Evolutionary conservation across 2,113 vertebrate genomes (phyloP), one percentile per base, ranked within the genome.

Genomic region (Bos indicus): DNA sequence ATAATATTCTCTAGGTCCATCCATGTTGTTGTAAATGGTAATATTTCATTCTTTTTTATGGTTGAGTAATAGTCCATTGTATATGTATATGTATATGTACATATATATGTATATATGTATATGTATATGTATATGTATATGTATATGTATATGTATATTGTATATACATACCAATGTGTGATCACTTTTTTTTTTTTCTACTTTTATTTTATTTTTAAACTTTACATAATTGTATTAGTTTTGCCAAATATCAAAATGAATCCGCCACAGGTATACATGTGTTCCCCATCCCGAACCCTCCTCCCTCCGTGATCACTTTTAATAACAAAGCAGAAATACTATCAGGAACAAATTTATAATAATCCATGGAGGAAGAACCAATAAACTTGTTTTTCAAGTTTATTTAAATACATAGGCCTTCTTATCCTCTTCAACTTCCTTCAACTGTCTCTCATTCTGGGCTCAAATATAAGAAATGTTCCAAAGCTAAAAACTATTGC

Each of bases 321-420:
- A 94, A 26, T 48, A 71, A 96, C 13, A 88, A 97, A 90, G 57
- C 40, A 96, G 62, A 95, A 83, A 74, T 51, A 57, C 23, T 56
- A 81, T 5, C 62, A 89, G 74, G 89, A 91, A 83, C 13, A 90
- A 86, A 28, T 95, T 93, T 56, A 93, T 36, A 23, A 81, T 59
- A 92, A 88, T 52, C 77, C 40, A 87, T 28, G 19, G 62, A 82
- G 4, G 46, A 94, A 52, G 21, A 91, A 84, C 15, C 23, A 90
- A 83, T n/a, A 54, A 84, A 60, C 51, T 25, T 92, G 33, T 10
- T 64, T 52, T 85, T 78, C 48, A 83, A 54, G 17, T 93, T 80
- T 62, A 88, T 52, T n/a, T 93, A 91, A 87, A 82, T 7, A 36
- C 4, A 43, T 0, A 91, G 86, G 46, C 30, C 51, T 96, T 88